Evolutionary conservation across 2,888 invertebrate genomes (phyloP), one percentile per base, ranked within the genome.

Genomic region (Orthosia gothica): DNA sequence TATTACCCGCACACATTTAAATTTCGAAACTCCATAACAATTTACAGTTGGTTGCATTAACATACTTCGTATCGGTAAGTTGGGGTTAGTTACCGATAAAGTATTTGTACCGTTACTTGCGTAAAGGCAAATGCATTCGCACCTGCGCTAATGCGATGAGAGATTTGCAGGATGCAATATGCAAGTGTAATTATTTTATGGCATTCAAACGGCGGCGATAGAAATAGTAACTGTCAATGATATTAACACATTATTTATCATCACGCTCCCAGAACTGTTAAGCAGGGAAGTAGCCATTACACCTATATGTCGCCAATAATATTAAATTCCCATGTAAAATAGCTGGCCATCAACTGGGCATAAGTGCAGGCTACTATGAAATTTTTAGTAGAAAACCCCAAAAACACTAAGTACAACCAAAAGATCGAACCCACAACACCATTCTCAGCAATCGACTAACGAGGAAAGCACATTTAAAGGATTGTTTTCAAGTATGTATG

Each of bases 41-140:
- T 71, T 68, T 79, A 81, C 76, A 58, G 73, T 82, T 82, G 23
- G 52, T 13, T 82, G 66, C 78, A 73, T 81, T 82, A 77, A 70
- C 81, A 82, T 62, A 78, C 54, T 81, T 74, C 65, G 61, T 67
- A 50, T 62, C 55, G 52, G n/a, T 49, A 57, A 57, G 68, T 18
- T 54, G 74, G 67, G 73, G 80, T 76, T 83, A 72, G 32, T 76
- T 74, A 74, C 83, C 80, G 83, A 83, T 74, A 83, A 83, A 76
- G 71, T 62, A 50, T 45, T 50, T 40, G 11, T 74, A 70, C 82
- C 82, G 82, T 82, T 82, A 71, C 20, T 59, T 69, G 26, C 62
- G 69, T 69, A 52, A 73, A 78, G 58, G 71, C 50, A 32, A 58
- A 47, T 49, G 77, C 76, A 15, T 70, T 76, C 50, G 49, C 77